These are phyloP conservation scores for Abscondita cerata DNA, from an alignment of 2,888 invertebrate genomes.

Conservation along the genomic window DNA sequence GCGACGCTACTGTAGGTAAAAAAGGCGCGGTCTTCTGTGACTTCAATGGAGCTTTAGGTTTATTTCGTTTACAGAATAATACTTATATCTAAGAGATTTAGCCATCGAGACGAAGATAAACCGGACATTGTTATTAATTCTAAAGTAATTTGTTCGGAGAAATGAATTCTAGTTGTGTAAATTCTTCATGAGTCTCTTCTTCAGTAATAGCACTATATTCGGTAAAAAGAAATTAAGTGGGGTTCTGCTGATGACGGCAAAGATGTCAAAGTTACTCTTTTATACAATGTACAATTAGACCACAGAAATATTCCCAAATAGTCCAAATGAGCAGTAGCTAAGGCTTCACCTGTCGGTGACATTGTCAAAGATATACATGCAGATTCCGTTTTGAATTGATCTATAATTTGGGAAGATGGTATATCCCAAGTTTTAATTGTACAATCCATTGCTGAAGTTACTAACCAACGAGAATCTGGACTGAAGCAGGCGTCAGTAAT, in stretches of 20 bases:
- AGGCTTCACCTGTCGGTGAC: constrained; percentile 89
- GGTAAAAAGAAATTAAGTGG: constrained; percentile 63
- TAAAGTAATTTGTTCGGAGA: constrained; percentile 77
- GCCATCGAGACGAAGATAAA: constrained; percentile 76
- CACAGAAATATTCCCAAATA: constrained; percentile 92
- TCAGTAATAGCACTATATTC: constrained; percentile 52
- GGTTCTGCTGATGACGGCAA: constrained; percentile 65
- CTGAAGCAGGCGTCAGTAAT: constrained; percentile 90
- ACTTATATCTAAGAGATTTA: constrained; percentile 73
- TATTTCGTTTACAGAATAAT: constrained; percentile 87
- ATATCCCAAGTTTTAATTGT: constrained; percentile 94
- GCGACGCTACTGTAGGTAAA: constrained; percentile 85
- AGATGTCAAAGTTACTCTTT: constrained; percentile 80
- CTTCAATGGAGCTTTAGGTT: constrained; percentile 83
- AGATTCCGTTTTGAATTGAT: constrained; percentile 78
- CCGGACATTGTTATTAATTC: constrained; percentile 87
- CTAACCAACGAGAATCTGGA: constrained; percentile 87
- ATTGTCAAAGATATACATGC: constrained; percentile 87
- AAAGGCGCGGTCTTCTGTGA: constrained; percentile 96
- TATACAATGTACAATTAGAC: constrained; percentile 88
- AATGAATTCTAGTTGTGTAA: constrained; percentile 67
- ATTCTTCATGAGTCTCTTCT: constrained; percentile 50
- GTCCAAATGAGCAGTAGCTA: constrained; percentile 89
- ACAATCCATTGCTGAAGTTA: constrained; percentile 88
- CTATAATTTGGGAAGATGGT: constrained; percentile 79